Evolutionary conservation across 2,888 invertebrate species (phyloP), one percentile per base, ranked within the genome.

Genomic region (Uloborus plumipes): DNA sequence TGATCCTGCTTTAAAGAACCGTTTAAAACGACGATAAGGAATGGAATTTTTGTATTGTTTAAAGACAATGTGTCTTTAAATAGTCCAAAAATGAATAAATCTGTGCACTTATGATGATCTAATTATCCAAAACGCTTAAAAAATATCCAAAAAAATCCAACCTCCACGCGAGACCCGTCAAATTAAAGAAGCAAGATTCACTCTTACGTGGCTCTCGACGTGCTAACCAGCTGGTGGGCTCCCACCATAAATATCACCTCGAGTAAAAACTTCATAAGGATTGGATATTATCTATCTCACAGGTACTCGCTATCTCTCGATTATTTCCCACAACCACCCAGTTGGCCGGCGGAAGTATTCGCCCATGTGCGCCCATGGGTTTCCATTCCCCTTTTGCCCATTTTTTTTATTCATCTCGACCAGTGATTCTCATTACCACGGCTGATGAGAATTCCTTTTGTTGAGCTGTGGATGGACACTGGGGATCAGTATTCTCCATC

Each of bases 401-500:
- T 53, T 55, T 69, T 72, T 79, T 70, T 72, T 72, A 58, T 55
- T 53, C 49, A 20, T 66, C 39, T 26, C 22, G n/a, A 50, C 61
- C 79, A 80, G 65, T 73, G 79, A 80, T 80, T 80, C 79, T 80
- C 79, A 80, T 80, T 80, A 80, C 67, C 50, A 31, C 53, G 39
- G 39, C 39, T 61, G 73, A 73, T 73, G 73, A 67, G 73, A 67
- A 80, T 73, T 62, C 62, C 73, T 53, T 61, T 80, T 80, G 79
- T 79, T 47, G 50, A 58, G 20, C 65, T 16, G 49, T 31, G 64
- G 74, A 69, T 81, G 80, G 80, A 81, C 80, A 74, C 31, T 81
- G 74, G 80, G 73, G 79, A 80, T 79, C 78, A 79, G 78, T 73
- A 80, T 80, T 80, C 79, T 81, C 80, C 80, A 74, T 81, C 80